Base-by-base conservation (phyloP, 2,888 invertebrate genomes). In the Papilio elwesi region DNA sequence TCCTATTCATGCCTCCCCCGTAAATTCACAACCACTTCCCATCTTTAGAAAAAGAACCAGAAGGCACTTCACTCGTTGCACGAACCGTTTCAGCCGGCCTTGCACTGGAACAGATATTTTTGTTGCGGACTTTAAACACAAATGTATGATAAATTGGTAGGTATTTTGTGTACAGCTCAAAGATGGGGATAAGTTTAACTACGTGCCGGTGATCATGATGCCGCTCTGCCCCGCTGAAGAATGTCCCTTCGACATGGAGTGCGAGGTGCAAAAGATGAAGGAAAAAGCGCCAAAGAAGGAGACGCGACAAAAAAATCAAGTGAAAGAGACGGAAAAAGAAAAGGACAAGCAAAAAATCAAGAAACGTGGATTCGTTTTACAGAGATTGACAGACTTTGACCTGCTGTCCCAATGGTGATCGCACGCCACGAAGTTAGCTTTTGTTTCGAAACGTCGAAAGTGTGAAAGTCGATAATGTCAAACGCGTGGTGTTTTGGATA, bases 181-280 rank as follows among this genome's bases (percentile, higher is more conserved):
- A 68, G 78, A 79, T 2, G 82, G 82, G 13, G 79, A 79, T 0
- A 82, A 83, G 53, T 84, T 88, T 0, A 87, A 87, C 36, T 92
- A 88, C 65, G 86, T 92, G 2, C 92, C 92, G 3, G 85, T 93
- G 0, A 89, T 93, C 52, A 89, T 93, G 90, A 91, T 93, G 91
- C 92, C 92, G 0, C 85, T 93, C 69, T 87, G 85, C 68, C 77
- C 90, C 5, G 87, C 90, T 4, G 88, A 91, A 53, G 78, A 90
- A 66, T 92, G 92, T 57, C 91, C 92, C 3, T 91, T 92, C 70
- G 90, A 92, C 75, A 86, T 92, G 81, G 84, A 90, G 7, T 88
- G 88, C 77, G 90, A 90, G 81, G 75, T 86, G 6, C 78, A 88
- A 75, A 90, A 89, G 81, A 84, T 85, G 1, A 84, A 86, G 70